These are phyloP conservation scores for Smutsia temminckii DNA, from an alignment of 2,797 vertebrate genomes.

Conservation along the genomic window DNA sequence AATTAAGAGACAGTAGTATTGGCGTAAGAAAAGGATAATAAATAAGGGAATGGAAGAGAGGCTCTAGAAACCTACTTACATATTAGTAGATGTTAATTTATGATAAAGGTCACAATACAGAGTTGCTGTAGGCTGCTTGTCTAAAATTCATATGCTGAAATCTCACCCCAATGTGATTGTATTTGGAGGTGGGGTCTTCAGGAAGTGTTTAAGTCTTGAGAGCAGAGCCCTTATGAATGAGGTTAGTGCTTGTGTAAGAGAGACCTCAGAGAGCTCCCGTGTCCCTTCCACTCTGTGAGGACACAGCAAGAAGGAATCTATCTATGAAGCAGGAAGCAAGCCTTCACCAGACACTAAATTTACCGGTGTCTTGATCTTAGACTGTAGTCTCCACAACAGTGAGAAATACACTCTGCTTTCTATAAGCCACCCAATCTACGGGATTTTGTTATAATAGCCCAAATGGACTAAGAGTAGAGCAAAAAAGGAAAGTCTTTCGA, in stretches of 20 bases:
- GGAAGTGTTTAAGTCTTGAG: not conserved
- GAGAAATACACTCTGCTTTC: not conserved
- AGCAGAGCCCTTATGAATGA: not conserved
- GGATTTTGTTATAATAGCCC: not conserved
- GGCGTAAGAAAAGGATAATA: not conserved
- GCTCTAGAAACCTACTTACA: not conserved
- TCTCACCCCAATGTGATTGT: not conserved
- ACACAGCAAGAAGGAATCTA: not conserved
- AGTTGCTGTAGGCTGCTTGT: not conserved
- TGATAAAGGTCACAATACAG: not conserved
- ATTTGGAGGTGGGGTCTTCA: not conserved
- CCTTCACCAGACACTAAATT: not conserved
- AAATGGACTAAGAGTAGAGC: not conserved
- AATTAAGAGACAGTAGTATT: not conserved
- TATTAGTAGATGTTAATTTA: not conserved
- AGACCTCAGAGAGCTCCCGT: not conserved
- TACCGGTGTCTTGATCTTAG: not conserved
- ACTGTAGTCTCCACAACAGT: not conserved
- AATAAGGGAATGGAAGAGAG: not conserved
- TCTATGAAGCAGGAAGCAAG: not conserved
- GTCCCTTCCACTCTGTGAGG: not conserved
- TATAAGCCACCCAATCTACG: not conserved
- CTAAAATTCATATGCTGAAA: not conserved
- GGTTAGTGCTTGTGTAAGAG: not conserved
- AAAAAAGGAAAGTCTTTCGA: not conserved